Base-by-base conservation (phyloP, 2,888 invertebrate genomes). In the Linnaemya tessellans region DNA sequence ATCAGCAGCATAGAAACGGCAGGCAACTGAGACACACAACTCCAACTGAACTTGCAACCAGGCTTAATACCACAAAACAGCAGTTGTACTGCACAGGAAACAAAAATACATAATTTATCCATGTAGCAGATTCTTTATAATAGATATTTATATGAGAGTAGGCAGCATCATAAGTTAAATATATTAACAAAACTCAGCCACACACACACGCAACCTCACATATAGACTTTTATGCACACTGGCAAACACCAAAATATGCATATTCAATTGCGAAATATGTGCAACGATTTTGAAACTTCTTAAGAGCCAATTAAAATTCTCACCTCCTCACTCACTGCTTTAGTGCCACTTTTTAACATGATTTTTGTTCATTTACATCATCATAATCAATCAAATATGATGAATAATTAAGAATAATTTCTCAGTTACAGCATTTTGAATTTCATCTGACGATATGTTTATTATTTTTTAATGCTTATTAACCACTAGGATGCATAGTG, bases 1-100 rank as follows among this genome's bases (percentile, higher is more conserved):
- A 54, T 18, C 65, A 68, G 54, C 51, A 74, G 43, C 13, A 71
- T 38, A 64, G 64, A 82, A 82, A 70, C 81, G 56, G 75, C 81
- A 82, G 75, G 75, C 75, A 77, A 82, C 77, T 70, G 77, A 25
- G 54, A 60, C 13, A 49, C 22, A 30, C 13, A 30, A 7, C 0
- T 60, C 1, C 56, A 79, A 49, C 38, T 46, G 35, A 60, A 80
- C 60, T 73, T 64, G 62, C 70, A 77, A 71, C 64, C 77, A 20
- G 64, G 77, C 18, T 35, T 25, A 22, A n/a, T 35, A 75, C 64
- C 49, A 73, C 38, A 25, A 75, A 82, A 41, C 56, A 77, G 38
- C 15, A 54, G 41, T 65, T 73, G 49, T 30, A 11, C 58, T 30
- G 8, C 58, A 35, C 71, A 22, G 38, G 43, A 18, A 35, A 67